Base-by-base conservation (phyloP, 2,888 invertebrate species). In the Tetropium fuscum region DNA sequence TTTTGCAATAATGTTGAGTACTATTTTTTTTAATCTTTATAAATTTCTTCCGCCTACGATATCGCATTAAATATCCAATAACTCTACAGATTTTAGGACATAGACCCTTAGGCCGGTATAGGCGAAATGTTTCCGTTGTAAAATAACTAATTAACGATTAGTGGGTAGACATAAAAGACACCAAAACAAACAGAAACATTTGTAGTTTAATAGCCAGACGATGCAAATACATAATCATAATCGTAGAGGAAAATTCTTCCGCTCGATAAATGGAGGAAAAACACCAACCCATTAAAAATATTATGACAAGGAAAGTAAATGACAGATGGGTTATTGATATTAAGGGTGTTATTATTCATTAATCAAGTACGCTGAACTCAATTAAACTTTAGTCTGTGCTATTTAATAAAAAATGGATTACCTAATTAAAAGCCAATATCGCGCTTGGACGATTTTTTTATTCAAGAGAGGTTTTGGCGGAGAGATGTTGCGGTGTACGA, bases 311-410 rank as follows among this genome's bases (percentile, higher is more conserved):
- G 44, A 27, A 44, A 44, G 27, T 44, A 25, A 44, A 27, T 16
- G n/a, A 15, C 44, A 8, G 27, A 30, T 44, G 25, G 16, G n/a
- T 27, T 25, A 44, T 44, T 44, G 27, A 27, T 27, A 44, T 16
- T 10, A 44, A 44, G 27, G 44, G 27, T 44, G 25, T 44, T 44
- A 44, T 44, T 44, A 44, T 44, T 44, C 27, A 44, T 44, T 27
- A 27, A 44, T 27, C 20, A 30, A 44, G 44, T 27, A 27, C 44
- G 27, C 16, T 27, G 44, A 41, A 44, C 44, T 25, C 27, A 16
- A 44, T 27, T 27, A 44, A 10, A 30, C 27, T 13, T 43, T 11
- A 13, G 41, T 13, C 41, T 41, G 25, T 25, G n/a, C 8, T 11
- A 11, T 20, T 13, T 43, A 22, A 43, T 43, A 43, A 7, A 10